Conservation (phyloP, 2,797 vertebrate species). For the Sebastes kiyomatsui region DNA sequence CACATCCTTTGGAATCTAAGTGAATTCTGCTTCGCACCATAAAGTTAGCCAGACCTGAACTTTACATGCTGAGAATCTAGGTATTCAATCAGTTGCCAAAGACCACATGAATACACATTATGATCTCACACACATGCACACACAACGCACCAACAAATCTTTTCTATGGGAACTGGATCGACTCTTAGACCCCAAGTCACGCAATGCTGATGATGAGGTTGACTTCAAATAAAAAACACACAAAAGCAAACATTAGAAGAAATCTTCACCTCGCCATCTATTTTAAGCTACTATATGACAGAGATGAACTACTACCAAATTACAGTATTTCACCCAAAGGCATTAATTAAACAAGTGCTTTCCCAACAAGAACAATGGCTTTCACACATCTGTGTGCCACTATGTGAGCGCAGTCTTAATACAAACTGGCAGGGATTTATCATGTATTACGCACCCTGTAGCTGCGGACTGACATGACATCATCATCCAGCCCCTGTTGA, state of each 20-base stretch:
- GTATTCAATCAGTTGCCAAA: not conserved
- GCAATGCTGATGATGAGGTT: slow-evolving; percentile 72
- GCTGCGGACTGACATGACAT: slow-evolving; percentile 80
- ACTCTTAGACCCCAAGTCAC: slow-evolving; percentile 82
- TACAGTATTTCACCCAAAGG: not conserved
- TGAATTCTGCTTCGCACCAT: not conserved
- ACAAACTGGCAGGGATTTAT: slow-evolving; percentile 53
- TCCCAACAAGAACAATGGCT: slow-evolving; percentile 18
- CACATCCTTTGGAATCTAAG: not conserved
- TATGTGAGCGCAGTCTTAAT: not conserved
- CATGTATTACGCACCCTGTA: slow-evolving; percentile 85
- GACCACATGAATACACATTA: not conserved
- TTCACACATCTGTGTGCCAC: slow-evolving; percentile 29
- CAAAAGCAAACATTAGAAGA: slow-evolving; percentile 10
- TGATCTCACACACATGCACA: slow-evolving; percentile 44
- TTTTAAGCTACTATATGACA: not conserved
- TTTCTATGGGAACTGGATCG: slow-evolving; percentile 84
- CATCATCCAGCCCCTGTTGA: slow-evolving; percentile 81
- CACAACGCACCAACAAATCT: slow-evolving; percentile 85
- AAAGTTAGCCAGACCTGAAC: not conserved
- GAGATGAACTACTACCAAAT: slow-evolving; percentile 13
- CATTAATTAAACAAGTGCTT: not conserved
- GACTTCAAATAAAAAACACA: slow-evolving; percentile 78
- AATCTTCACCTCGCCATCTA: not conserved
- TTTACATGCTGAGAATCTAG: slow-evolving; percentile 15